Percentiles rank a stretch among this genome's conserved stretches.
These are phyloP conservation scores for Conus ventricosus DNA, from an alignment of 1,140 invertebrate genomes.

Conservation along the genomic window DNA sequence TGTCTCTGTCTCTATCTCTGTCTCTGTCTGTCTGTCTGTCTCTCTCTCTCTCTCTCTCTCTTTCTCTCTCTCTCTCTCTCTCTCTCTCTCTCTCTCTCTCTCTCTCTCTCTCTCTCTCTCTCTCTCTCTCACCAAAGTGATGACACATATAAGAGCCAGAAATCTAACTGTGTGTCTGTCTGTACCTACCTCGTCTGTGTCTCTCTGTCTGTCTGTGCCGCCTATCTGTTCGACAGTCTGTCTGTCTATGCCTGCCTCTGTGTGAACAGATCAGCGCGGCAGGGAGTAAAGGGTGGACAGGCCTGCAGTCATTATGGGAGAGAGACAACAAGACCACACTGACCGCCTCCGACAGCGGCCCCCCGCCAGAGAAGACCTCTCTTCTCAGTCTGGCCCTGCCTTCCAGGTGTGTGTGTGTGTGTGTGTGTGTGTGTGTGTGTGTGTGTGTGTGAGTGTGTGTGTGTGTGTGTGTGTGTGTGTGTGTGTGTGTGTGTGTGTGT, in stretches of 20 bases:
- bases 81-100: constrained; percentile 10
- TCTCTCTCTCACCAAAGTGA: background rate
- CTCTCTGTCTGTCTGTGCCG: background rate
- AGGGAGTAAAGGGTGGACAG: background rate
- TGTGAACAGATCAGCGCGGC: background rate
- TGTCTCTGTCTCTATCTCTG: background rate
- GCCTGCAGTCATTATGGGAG: background rate
- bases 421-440: too few relatives aligned
- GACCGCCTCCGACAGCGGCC: background rate
- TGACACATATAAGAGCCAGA: background rate
- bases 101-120: constrained; percentile 10
- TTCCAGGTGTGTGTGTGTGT: background rate
- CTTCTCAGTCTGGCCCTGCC: background rate
- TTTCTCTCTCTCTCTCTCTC: background rate
- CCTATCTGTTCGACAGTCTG: background rate
- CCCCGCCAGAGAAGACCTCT: background rate
- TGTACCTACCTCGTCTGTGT: background rate
- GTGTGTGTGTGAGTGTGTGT: too few relatives aligned
- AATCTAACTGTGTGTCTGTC: background rate
- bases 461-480: too few relatives aligned
- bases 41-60: background rate
- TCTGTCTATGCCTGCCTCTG: background rate
- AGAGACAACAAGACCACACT: background rate
- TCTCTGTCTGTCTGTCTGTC: too few relatives aligned
- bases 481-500: too few relatives aligned